phyloP scores from a whole-genome alignment of 1,140 invertebrate genomes.

The Colletes latitarsis region DNA sequence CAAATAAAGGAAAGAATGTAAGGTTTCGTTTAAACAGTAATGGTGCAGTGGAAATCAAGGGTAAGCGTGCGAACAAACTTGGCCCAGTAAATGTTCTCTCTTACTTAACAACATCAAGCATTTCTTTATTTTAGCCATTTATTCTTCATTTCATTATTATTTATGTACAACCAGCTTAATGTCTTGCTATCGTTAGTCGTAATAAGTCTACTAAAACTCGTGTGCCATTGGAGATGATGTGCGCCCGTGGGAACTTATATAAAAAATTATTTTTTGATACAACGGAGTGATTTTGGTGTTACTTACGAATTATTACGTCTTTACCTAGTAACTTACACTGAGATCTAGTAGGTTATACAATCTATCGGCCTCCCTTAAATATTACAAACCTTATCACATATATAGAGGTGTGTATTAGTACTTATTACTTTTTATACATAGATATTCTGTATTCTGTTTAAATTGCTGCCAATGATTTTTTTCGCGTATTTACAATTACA shows the following conservation, averaged over 20 bases:
- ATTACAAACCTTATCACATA: constrained; percentile 80
- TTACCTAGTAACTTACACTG: constrained; percentile 75
- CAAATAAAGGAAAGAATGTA: constrained; percentile 8
- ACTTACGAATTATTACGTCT: constrained; percentile 74
- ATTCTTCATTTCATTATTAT: constrained; percentile 76
- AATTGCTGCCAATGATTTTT: constrained; percentile 73
- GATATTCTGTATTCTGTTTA: constrained; percentile 67
- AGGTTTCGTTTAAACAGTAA: constrained; percentile 15
- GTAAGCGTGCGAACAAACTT: constrained; percentile 37
- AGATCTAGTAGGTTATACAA: constrained; percentile 79
- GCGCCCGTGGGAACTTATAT: constrained; percentile 78
- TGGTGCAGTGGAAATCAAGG: constrained; percentile 31
- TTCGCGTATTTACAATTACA: constrained; percentile 77
- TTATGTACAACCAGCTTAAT: constrained; percentile 78
- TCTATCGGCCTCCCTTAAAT: constrained; percentile 71
- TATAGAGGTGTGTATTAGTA: constrained; percentile 69
- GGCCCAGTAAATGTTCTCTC: constrained; percentile 44
- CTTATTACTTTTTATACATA: constrained; percentile 73
- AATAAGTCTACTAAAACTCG: constrained; percentile 72
- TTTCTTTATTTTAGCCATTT: constrained; percentile 74
- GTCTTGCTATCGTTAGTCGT: constrained; percentile 70
- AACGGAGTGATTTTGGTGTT: constrained; percentile 79
- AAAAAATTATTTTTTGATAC: constrained; percentile 79
- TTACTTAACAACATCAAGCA: constrained; percentile 78
- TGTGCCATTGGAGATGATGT: constrained; percentile 79